Percentiles rank a stretch among this genome's conserved stretches.
Conservation (phyloP, 1,140 invertebrate species). For the Ips typographus region DNA sequence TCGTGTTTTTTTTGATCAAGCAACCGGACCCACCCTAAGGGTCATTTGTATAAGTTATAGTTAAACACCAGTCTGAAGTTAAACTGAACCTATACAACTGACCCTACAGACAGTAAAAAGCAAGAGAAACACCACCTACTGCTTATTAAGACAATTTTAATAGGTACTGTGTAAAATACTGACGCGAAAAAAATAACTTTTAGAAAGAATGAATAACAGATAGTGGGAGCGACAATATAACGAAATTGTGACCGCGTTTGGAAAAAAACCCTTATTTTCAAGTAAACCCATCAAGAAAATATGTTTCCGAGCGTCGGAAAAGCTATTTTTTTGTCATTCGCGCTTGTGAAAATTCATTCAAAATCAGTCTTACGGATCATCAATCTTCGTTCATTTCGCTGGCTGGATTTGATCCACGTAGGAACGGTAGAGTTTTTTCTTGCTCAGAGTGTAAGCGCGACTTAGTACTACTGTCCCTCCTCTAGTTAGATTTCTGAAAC, state of each 20-base stretch:
- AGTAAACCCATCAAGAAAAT: constrained; percentile 19
- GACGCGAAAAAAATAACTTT: no score
- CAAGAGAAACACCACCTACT: no score
- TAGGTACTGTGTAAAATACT: no score
- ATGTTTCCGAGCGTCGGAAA: constrained; percentile 6
- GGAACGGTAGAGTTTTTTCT: constrained; percentile 83
- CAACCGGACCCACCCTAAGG: no score
- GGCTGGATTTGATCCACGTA: constrained; percentile 46
- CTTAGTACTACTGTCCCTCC: constrained; percentile 82
- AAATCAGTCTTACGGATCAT: constrained; percentile 28
- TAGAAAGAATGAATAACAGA: no score
- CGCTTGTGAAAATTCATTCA: constrained; percentile 23
- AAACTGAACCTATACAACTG: no score
- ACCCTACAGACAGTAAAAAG: no score
- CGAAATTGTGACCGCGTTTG: background rate
- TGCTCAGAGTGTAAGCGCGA: constrained; percentile 78
- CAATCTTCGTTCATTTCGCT: constrained; percentile 24
- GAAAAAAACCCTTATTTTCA: constrained; percentile 1
- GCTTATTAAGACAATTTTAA: no score
- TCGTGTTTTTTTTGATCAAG: no score
- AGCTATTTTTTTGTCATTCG: constrained; percentile 15
- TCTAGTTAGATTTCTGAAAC: constrained; percentile 74
- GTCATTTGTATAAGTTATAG: no score
- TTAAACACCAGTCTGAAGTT: no score
- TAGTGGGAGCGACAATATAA: no score